Evolutionary conservation across 2,888 invertebrate genomes (phyloP).

Genomic region (Lepidonotus clava): DNA sequence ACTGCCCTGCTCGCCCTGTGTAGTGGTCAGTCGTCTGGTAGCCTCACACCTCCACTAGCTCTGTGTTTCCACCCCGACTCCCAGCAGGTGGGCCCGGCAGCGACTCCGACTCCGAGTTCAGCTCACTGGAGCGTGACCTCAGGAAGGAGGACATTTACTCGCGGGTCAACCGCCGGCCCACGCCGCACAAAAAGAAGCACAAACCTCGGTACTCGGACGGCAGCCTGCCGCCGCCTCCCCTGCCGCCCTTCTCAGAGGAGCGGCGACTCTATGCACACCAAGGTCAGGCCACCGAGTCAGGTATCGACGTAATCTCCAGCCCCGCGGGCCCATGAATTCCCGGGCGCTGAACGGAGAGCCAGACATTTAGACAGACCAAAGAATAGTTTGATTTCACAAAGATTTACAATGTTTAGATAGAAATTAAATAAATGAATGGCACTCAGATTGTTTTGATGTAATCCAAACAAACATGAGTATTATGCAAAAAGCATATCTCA

Average conservation of each 20-base stretch:
- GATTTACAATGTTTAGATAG: no score
- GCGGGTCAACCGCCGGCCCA: constrained; percentile 84
- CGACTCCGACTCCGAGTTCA: constrained; percentile 94
- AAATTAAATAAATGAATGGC: no score
- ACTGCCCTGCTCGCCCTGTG: no score
- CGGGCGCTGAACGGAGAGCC: no score
- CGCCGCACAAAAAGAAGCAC: constrained; percentile 86
- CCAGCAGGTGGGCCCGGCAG: constrained; percentile 48
- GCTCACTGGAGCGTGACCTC: constrained; percentile 86
- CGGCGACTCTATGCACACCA: constrained; percentile 47
- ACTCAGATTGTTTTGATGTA: no score
- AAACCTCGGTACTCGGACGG: constrained; percentile 61
- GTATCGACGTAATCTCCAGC: no score
- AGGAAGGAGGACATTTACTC: constrained; percentile 81
- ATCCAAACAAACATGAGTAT: no score
- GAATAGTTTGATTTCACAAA: no score
- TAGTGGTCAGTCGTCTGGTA: not conserved
- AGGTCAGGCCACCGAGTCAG: constrained; percentile 54
- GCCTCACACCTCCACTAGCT: not conserved
- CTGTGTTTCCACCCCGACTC: not conserved
- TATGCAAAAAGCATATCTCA: no score
- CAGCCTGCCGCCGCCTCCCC: constrained; percentile 54
- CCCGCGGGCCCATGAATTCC: no score
- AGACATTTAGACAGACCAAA: no score
- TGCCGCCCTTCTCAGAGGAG: constrained; percentile 59